Evolutionary conservation across 2,888 invertebrate species (phyloP).

Genomic region (Silvanus unidentatus): DNA sequence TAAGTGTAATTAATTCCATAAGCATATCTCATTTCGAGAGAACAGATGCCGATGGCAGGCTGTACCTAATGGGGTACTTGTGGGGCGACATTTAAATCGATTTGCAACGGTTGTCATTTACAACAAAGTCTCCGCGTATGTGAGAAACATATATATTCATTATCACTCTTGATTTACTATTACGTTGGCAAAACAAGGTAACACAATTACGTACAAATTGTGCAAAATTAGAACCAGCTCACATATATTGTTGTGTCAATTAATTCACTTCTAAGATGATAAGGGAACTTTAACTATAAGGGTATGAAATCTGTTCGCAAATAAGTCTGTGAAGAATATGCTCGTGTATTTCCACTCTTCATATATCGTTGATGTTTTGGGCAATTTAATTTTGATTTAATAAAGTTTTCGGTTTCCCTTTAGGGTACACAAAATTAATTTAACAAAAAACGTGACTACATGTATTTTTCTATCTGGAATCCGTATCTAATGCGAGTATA

Average conservation of each 20-base stretch:
- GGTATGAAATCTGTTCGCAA: no score
- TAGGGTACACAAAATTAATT: no score
- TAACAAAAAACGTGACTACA: no score
- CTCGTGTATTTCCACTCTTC: no score
- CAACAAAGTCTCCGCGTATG: constrained; percentile 26
- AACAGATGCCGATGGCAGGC: constrained; percentile 38
- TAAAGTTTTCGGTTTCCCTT: no score
- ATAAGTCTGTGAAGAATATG: no score
- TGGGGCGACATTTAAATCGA: constrained; percentile 34
- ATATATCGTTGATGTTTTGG: no score
- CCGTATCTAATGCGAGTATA: no score
- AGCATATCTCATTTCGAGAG: constrained; percentile 31
- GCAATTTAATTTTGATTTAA: no score
- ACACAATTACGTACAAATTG: constrained; percentile 23
- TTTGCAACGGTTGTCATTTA: constrained; percentile 37
- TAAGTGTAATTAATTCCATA: constrained; percentile 35
- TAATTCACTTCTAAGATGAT: constrained; percentile 15
- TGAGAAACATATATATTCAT: constrained; percentile 24
- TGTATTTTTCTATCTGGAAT: no score
- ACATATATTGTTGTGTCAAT: constrained; percentile 23
- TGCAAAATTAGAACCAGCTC: constrained; percentile 19
- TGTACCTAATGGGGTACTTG: constrained; percentile 37
- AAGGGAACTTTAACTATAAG: constrained; percentile 1
- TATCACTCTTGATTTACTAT: constrained; percentile 26
- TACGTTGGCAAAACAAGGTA: constrained; percentile 18